Evolutionary conservation across 1,140 invertebrate genomes (phyloP).

Genomic region (Pararge aegeria): DNA sequence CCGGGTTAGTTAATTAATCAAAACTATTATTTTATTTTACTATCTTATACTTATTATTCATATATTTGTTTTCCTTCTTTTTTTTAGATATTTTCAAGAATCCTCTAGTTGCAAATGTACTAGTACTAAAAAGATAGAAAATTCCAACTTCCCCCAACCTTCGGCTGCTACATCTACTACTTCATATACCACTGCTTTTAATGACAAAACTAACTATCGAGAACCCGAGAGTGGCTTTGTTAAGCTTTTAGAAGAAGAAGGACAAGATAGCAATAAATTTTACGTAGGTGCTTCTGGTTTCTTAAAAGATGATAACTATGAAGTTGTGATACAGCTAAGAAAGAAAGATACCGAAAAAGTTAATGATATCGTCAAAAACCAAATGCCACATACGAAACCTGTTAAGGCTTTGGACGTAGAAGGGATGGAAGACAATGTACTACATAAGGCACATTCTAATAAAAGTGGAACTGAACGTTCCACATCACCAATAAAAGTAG

Average conservation of each 20-base stretch:
- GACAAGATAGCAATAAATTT: conserved; percentile 56
- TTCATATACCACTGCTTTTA: conserved; percentile 50
- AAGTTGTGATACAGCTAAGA: conserved; percentile 68
- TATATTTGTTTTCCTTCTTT: not conserved
- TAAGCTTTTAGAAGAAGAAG: conserved; percentile 48
- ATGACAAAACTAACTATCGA: conserved; percentile 35
- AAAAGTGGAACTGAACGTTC: not conserved
- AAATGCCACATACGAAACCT: not conserved
- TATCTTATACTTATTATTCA: too few species aligned
- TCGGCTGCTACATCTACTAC: conserved; percentile 47
- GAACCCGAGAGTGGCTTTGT: conserved; percentile 41
- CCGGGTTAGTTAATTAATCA: too few species aligned
- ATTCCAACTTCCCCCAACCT: conserved; percentile 16
- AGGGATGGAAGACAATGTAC: not conserved
- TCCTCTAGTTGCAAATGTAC: conserved; percentile 29
- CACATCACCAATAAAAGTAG: not conserved
- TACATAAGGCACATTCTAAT: conserved; percentile 1
- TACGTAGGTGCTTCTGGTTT: conserved; percentile 65
- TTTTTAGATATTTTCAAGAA: conserved; percentile 26
- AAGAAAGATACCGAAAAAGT: conserved; percentile 54
- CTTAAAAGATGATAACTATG: conserved; percentile 64
- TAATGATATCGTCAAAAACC: not conserved
- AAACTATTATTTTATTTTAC: too few species aligned
- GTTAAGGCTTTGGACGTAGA: not conserved
- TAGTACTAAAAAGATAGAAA: conserved; percentile 4